A percentile compares a stretch with the other conserved stretches of the same genome.
These are phyloP conservation scores for Stegophylla sp. DNA, from an alignment of 2,888 invertebrate species.

Conservation along the genomic window DNA sequence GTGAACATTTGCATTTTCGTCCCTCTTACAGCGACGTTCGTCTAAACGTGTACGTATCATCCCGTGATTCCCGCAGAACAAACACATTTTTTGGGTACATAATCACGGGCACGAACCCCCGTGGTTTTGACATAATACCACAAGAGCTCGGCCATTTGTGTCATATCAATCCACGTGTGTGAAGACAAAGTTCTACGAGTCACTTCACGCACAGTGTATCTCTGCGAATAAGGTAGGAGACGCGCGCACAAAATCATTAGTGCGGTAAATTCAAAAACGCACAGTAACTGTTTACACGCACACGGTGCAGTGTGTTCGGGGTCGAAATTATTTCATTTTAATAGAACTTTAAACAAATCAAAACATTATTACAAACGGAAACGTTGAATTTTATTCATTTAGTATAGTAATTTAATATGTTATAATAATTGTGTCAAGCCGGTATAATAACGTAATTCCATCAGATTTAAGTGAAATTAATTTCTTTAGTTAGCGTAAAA, in stretches of 20 bases:
- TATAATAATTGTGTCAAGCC: too few relatives aligned
- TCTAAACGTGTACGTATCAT: neutral
- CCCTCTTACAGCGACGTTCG: neutral
- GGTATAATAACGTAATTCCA: too few relatives aligned
- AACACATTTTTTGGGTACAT: neutral
- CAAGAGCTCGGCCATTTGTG: neutral
- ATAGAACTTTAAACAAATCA: too few relatives aligned
- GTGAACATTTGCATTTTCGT: neutral
- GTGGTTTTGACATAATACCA: neutral
- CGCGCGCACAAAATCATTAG: slow-evolving; percentile 30
- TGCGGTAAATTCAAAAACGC: neutral
- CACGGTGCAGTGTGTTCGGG: neutral
- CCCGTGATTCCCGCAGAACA: neutral
- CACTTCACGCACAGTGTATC: neutral
- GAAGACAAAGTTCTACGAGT: slow-evolving; percentile 20
- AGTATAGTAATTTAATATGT: too few relatives aligned
- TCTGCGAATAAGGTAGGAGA: neutral
- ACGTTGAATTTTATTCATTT: too few relatives aligned
- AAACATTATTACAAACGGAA: too few relatives aligned
- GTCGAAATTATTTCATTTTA: neutral
- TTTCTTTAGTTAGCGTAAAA: too few relatives aligned
- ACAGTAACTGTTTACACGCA: too few relatives aligned
- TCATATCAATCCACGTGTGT: neutral
- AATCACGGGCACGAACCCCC: neutral
- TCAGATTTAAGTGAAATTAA: too few relatives aligned